Percentiles rank a stretch among this genome's conserved stretches.
Conservation (phyloP, 64 coral and sea anemone species). For the Anthopleura sola region DNA sequence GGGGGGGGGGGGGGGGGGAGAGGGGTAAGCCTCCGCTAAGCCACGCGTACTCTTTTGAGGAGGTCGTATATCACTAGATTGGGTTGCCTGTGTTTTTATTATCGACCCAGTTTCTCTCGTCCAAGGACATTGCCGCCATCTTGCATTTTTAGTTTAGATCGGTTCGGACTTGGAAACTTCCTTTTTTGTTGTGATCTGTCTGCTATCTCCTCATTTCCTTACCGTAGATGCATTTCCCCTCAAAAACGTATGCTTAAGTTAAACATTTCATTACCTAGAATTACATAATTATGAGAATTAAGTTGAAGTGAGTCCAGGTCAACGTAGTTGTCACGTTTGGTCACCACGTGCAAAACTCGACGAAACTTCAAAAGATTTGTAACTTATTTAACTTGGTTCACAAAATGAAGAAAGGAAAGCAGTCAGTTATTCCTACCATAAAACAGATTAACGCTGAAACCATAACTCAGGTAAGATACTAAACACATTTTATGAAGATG, state of each 20-base stretch:
- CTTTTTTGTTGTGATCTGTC: no score
- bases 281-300: not conserved
- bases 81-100: not conserved
- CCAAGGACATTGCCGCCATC: not conserved
- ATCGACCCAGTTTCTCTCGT: not conserved
- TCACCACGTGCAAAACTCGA: not conserved
- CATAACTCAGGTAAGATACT: slow-evolving; percentile 50
- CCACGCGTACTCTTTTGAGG: no score
- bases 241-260: not conserved
- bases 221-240: not conserved
- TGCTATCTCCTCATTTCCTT: not conserved
- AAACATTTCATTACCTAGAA: not conserved
- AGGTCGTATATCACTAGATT: no score
- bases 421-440: slow-evolving; percentile 43
- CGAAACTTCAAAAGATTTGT: not conserved
- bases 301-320: not conserved
- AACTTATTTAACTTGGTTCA: not conserved
- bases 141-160: not conserved
- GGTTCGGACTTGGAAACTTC: not conserved
- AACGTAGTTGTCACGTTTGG: not conserved
- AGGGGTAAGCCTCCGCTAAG: no score
- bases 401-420: slow-evolving; percentile 27
- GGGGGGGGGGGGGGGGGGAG: no score
- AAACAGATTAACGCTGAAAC: slow-evolving; percentile 62
- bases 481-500: not conserved